Percentiles rank a stretch among this genome's conserved stretches.
Conservation (phyloP, 2,888 invertebrate genomes). For the Drosophila subquinaria region DNA sequence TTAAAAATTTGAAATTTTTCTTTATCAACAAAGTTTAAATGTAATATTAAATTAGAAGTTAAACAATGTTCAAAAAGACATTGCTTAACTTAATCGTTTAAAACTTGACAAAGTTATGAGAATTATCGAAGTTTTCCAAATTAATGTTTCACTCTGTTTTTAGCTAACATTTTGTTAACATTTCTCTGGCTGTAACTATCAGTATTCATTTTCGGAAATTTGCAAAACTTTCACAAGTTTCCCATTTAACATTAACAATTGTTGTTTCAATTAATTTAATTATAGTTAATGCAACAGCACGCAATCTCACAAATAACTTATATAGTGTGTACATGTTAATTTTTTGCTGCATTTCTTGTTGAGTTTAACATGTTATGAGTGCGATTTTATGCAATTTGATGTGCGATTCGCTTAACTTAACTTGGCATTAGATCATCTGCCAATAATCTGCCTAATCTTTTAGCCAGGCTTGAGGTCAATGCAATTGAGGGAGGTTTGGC, state of each 20-base stretch:
- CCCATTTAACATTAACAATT: slow-evolving; percentile 31
- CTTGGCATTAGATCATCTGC: slow-evolving; percentile 44
- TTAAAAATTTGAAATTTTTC: too few relatives aligned
- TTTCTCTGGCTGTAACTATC: slow-evolving; percentile 3
- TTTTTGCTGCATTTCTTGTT: slow-evolving; percentile 12
- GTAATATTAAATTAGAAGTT: not conserved
- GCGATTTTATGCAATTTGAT: slow-evolving; percentile 30
- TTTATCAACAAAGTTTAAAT: not conserved
- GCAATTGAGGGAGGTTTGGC: slow-evolving; percentile 35
- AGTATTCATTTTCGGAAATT: slow-evolving; percentile 36
- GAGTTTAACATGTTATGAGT: slow-evolving; percentile 6
- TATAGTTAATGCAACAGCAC: slow-evolving; percentile 31
- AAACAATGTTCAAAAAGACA: not conserved
- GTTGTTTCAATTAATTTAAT: slow-evolving; percentile 23
- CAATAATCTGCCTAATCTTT: slow-evolving; percentile 12
- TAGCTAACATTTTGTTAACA: slow-evolving; percentile 1
- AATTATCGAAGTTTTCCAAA: too few relatives aligned
- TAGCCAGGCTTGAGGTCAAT: slow-evolving; percentile 55
- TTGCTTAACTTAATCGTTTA: not conserved
- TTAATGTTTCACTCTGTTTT: not conserved
- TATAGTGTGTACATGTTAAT: slow-evolving; percentile 2
- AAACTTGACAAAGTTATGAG: not conserved
- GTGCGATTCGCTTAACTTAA: slow-evolving; percentile 26
- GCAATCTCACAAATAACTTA: slow-evolving; percentile 34
- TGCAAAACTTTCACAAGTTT: slow-evolving; percentile 59